Percentiles rank a stretch among this genome's conserved stretches.
phyloP scores from a whole-genome alignment of 2,113 vertebrate species.

The Sinocyclocheilus anophthalmus region DNA sequence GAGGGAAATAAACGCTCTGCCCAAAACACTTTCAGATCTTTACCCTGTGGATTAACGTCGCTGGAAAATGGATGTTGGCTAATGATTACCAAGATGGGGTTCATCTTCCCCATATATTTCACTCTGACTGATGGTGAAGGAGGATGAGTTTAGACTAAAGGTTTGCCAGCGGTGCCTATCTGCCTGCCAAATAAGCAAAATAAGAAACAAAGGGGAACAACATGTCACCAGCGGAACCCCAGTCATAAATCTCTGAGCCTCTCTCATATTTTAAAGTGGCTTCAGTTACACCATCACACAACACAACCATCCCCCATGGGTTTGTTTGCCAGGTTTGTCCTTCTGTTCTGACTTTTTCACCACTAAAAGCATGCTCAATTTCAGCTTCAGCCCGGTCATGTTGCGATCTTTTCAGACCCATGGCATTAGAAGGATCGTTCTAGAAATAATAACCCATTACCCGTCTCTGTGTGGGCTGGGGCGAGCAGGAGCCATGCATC shows the following conservation, averaged over 20 bases:
- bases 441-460: constrained; percentile 48
- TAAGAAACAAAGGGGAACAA: constrained; percentile 49
- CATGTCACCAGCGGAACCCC: constrained; percentile 45
- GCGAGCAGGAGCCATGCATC: constrained; percentile 20
- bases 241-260: constrained; percentile 51
- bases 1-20: background rate
- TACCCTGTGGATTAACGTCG: constrained; percentile 21
- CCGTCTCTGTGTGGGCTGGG: background rate
- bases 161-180: constrained; percentile 31
- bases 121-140: background rate
- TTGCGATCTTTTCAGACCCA: constrained; percentile 36
- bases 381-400: constrained; percentile 23
- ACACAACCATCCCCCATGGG: constrained; percentile 4
- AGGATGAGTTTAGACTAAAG: constrained; percentile 20
- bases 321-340: constrained; percentile 38
- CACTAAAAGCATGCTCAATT: constrained; percentile 13
- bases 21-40: constrained; percentile 24
- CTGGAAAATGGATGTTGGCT: constrained; percentile 34
- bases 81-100: constrained; percentile 36
- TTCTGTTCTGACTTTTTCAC: constrained; percentile 11
- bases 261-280: constrained; percentile 39
- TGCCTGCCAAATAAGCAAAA: constrained; percentile 44
- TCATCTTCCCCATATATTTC: constrained; percentile 28
- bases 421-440: constrained; percentile 34
- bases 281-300: constrained; percentile 14